These are phyloP conservation scores for Cenopis cana DNA, from an alignment of 2,888 invertebrate genomes.

Conservation along the genomic window DNA sequence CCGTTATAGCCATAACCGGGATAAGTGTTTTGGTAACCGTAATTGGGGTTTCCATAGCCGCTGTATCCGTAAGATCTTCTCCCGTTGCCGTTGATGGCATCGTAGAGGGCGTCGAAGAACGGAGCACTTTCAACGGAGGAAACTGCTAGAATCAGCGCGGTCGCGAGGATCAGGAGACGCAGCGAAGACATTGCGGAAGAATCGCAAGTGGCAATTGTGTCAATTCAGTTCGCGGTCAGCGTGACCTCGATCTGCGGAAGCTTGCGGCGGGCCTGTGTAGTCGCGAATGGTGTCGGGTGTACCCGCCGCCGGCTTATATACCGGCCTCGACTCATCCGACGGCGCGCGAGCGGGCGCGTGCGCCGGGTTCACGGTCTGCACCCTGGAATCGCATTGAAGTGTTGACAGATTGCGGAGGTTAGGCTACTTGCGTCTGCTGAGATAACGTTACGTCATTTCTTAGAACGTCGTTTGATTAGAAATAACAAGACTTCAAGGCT, in stretches of 20 bases:
- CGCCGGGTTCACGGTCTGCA: constrained; percentile 78
- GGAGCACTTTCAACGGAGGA: constrained; percentile 65
- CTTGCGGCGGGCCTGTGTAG: constrained; percentile 73
- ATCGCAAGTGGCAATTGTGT: constrained; percentile 70
- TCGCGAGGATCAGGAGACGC: constrained; percentile 59
- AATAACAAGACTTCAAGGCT: constrained; percentile 12
- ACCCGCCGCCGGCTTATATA: constrained; percentile 77
- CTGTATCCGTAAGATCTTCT: constrained; percentile 71
- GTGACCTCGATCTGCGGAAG: constrained; percentile 76
- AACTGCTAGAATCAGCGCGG: constrained; percentile 57
- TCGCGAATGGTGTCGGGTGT: constrained; percentile 81
- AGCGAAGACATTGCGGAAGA: constrained; percentile 77
- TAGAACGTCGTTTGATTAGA: not conserved
- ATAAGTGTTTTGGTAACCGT: constrained; percentile 37
- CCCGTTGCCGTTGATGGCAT: constrained; percentile 73
- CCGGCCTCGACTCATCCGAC: constrained; percentile 83
- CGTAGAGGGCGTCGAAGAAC: constrained; percentile 80
- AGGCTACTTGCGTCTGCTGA: constrained; percentile 30
- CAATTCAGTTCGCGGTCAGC: constrained; percentile 78
- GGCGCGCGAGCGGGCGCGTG: constrained; percentile 66
- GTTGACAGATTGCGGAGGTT: constrained; percentile 48
- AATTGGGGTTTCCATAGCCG: constrained; percentile 52
- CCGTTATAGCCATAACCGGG: constrained; percentile 52
- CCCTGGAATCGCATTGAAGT: constrained; percentile 68
- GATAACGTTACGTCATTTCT: constrained; percentile 37